Conservation (phyloP, 2,888 invertebrate species). For the Aporophyla lueneburgensis region DNA sequence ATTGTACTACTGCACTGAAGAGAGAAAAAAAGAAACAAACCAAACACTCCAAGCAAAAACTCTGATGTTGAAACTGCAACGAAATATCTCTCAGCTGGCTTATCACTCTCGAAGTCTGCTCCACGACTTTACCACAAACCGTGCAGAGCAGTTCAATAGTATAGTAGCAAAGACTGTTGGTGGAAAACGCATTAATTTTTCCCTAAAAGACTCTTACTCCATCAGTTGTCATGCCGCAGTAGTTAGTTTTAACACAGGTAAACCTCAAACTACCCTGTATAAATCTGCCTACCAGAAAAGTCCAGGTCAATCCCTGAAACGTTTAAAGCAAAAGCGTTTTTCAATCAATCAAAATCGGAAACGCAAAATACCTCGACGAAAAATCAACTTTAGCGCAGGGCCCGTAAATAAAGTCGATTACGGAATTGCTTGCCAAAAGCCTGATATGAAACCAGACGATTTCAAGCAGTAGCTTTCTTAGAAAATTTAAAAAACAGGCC, state of each 20-base stretch:
- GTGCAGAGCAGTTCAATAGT: too few relatives aligned
- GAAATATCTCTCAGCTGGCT: constrained; percentile 1
- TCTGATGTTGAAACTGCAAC: constrained; percentile 4
- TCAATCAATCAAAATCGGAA: background rate
- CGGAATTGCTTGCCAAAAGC: background rate
- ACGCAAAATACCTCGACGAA: background rate
- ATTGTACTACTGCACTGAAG: background rate
- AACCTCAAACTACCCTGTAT: background rate
- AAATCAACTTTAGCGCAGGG: background rate
- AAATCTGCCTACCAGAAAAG: background rate
- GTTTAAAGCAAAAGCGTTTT: background rate
- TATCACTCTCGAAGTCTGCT: constrained; percentile 7
- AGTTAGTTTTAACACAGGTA: constrained; percentile 6
- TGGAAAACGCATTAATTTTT: too few relatives aligned
- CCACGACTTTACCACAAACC: background rate
- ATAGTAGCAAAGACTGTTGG: too few relatives aligned
- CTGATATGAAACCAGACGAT: background rate
- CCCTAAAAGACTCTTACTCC: constrained; percentile 4
- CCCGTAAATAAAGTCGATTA: background rate
- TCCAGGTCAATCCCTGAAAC: background rate
- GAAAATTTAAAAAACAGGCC: background rate
- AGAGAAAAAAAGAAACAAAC: constrained; percentile 3
- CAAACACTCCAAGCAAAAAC: constrained; percentile 1
- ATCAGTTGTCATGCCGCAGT: background rate
- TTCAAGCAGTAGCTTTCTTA: background rate